Evolutionary conservation across 2,888 invertebrate species (phyloP).

Genomic region (Choreutis nemorana): DNA sequence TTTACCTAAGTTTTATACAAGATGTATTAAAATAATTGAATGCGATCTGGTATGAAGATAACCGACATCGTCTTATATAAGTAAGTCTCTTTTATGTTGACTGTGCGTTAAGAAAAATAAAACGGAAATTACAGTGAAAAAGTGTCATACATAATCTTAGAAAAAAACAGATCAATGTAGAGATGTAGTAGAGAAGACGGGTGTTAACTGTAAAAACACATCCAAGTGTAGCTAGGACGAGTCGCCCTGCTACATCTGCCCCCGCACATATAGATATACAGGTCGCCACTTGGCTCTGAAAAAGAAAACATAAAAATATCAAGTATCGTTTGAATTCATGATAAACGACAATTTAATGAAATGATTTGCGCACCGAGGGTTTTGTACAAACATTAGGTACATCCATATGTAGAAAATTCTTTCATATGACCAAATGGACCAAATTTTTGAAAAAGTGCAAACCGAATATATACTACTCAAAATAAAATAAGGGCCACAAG

Average conservation of each 20-base stretch:
- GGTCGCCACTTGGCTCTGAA: constrained; percentile 46
- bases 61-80: no score
- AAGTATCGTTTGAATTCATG: not conserved
- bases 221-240: constrained; percentile 37
- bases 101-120: not conserved
- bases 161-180: constrained; percentile 36
- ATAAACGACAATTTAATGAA: not conserved
- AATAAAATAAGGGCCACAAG: no score
- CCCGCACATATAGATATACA: constrained; percentile 49
- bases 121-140: constrained; percentile 2
- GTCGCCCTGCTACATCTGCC: constrained; percentile 48
- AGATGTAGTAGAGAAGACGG: constrained; percentile 35
- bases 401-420: no score
- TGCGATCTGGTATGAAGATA: no score
- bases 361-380: not conserved
- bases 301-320: not conserved
- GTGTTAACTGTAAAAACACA: constrained; percentile 33
- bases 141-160: constrained; percentile 35
- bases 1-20: no score
- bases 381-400: no score
- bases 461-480: no score
- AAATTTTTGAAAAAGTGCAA: no score
- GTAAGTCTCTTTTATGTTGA: no score
- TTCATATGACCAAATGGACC: no score
- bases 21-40: no score